Evolutionary conservation across 2,113 vertebrate species (phyloP).

Genomic region (Microtus oregoni): DNA sequence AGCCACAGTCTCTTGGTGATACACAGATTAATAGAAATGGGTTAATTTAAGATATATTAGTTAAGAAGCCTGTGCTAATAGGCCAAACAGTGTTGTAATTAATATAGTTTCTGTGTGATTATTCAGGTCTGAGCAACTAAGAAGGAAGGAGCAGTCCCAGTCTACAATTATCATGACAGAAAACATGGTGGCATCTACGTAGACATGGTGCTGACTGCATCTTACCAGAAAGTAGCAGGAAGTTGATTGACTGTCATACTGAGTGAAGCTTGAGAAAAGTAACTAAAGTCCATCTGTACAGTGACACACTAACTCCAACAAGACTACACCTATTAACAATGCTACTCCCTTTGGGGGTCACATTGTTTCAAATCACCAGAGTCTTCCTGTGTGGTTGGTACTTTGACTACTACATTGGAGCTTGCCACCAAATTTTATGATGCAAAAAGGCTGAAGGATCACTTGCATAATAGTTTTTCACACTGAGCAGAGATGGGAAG

Average conservation of each 20-base stretch:
- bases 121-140: no score
- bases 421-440: not conserved
- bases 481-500: rapidly evolving
- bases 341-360: not conserved
- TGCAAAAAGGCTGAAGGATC: no score
- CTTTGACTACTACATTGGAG: not conserved
- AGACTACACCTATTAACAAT: not conserved
- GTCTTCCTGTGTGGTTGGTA: not conserved
- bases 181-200: not conserved
- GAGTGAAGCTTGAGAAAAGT: not conserved
- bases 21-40: no score
- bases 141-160: no score
- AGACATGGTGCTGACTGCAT: not conserved
- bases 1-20: no score
- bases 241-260: not conserved
- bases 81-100: no score
- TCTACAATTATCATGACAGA: not conserved
- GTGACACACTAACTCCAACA: not conserved
- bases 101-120: no score
- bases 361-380: not conserved
- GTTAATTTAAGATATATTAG: no score
- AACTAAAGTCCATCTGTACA: rapidly evolving
- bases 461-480: not conserved
- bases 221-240: not conserved
- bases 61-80: no score